Conservation (phyloP, 1,140 invertebrate genomes). For the Penaeus japonicus region DNA sequence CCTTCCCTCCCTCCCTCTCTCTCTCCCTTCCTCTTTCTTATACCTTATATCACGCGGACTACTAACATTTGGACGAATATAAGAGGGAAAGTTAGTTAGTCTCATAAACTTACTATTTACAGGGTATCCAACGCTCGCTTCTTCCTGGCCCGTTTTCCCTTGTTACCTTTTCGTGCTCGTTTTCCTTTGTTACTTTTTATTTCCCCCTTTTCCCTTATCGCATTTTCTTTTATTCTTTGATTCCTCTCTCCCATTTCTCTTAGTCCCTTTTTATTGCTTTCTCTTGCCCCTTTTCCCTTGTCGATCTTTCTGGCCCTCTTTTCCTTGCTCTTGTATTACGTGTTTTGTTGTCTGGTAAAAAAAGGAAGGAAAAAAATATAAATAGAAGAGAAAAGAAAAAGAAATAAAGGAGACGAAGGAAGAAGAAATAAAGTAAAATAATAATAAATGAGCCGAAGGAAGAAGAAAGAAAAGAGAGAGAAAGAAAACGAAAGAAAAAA, state of each 20-base stretch:
- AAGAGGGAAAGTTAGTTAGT: neutral
- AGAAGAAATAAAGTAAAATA: too few species aligned
- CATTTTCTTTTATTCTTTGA: neutral
- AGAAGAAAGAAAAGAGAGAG: too few species aligned
- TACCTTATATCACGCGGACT: neutral
- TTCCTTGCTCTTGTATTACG: too few species aligned
- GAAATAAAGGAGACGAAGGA: too few species aligned
- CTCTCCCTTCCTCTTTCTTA: neutral
- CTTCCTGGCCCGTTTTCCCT: neutral
- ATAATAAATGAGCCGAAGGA: too few species aligned
- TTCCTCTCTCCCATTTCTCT: neutral
- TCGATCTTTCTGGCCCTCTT: too few species aligned
- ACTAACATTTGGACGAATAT: neutral
- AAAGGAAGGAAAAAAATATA: too few species aligned
- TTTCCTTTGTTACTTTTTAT: neutral
- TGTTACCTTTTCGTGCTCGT: neutral
- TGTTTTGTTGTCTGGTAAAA: too few species aligned
- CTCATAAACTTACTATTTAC: neutral
- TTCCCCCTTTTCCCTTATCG: neutral
- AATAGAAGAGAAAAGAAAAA: too few species aligned
- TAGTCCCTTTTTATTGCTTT: too few species aligned
- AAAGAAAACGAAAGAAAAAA: too few species aligned
- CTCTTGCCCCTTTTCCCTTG: neutral
- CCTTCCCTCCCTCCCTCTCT: neutral
- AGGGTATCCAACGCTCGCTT: neutral